Base-by-base conservation (phyloP, 2,113 vertebrate species). In the Morone chrysops region DNA sequence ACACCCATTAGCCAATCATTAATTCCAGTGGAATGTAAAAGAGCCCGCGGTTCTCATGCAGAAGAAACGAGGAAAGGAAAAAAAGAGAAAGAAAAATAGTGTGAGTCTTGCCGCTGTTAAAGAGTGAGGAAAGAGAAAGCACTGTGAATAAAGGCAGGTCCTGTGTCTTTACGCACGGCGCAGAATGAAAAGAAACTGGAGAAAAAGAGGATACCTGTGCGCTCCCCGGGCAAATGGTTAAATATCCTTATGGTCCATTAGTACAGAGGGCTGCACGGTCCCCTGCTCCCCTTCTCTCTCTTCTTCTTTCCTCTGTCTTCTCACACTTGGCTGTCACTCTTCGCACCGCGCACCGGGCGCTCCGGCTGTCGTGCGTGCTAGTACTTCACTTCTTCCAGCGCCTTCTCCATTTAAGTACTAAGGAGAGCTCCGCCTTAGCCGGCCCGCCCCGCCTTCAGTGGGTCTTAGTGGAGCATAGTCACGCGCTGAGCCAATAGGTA, bases 241-340 rank as follows among this genome's bases (percentile, higher is more conserved):
- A 91, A 93, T 84, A 88, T 94, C 89, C 87, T 81, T 85, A 31
- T 80, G 81, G 54, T 92, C 94, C 94, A 95, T 95, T 22, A 67
- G 92, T 75, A 65, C 84, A 87, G 77, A 88, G 90, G 69, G 82
- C 72, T 56, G 78, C 75, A 36, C 80, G 38, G 81, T 88, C 74
- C 90, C 70, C 87, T 86, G 82, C 82, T 80, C 67, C 82, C 62
- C 62, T 56, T 47, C 61, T 74, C 4, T 48, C 50, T 57, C 31
- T 43, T 78, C 67, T 70, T 43, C 67, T 77, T 11, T 22, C 76
- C 40, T 59, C 57, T 78, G 66, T 78, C 81, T 75, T 68, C 73
- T 74, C 70, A 60, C 86, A 36, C 87, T 85, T 67, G 31, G 60
- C 61, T 68, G 57, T 76, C 63, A 38, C 83, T 83, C 48, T 60